Evolutionary conservation across 2,113 vertebrate genomes (phyloP), one percentile per base, ranked within the genome.

Genomic region (Otolemur garnettii): DNA sequence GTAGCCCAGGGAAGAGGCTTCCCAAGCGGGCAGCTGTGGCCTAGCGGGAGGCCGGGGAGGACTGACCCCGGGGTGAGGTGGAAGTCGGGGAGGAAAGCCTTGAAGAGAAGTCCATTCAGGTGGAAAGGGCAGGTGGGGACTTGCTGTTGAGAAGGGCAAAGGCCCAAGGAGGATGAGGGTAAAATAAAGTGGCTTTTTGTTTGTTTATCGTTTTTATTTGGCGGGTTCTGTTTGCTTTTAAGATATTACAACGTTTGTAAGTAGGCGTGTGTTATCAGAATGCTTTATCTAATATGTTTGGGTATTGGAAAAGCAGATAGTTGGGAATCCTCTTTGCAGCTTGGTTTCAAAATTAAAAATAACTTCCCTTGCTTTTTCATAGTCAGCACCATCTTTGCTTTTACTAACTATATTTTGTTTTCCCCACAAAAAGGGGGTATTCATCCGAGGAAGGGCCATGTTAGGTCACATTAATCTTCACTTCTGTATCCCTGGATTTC

Each of bases 261-360:
- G 21, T 71, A 14, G 35, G 30, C 38, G 14, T 38, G 50, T 66
- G 62, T 84, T 79, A 87, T 74, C 57, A 74, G 79, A 90, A 84
- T 84, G 50, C 45, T 14, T 74, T 55, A 45, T 21, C 9, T 62
- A 75, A 81, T 64, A 62, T 71, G 15, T 60, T 86, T 79, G 30
- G 87, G 55, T 33, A 77, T 72, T 74, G 55, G 18, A 50, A 88
- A 95, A 90, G 22, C 4, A 78, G 9, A 10, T 59, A 71, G 77
- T 86, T 96, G 50, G 33, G 35, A 59, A 97, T 83, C 89, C 72
- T 74, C 77, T 90, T 82, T 94, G 86, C 72, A 93, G 45, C 57
- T 90, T 83, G 55, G 42, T 93, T 87, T 83, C 74, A 55, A 97
- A 94, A 90, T 50, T n/a, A 50, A 24, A 97, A 93, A 64, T 71